Percentiles rank a stretch among this genome's conserved stretches.
Conservation (phyloP, 1,140 invertebrate genomes). For the Macrosteles quadrilineatus region DNA sequence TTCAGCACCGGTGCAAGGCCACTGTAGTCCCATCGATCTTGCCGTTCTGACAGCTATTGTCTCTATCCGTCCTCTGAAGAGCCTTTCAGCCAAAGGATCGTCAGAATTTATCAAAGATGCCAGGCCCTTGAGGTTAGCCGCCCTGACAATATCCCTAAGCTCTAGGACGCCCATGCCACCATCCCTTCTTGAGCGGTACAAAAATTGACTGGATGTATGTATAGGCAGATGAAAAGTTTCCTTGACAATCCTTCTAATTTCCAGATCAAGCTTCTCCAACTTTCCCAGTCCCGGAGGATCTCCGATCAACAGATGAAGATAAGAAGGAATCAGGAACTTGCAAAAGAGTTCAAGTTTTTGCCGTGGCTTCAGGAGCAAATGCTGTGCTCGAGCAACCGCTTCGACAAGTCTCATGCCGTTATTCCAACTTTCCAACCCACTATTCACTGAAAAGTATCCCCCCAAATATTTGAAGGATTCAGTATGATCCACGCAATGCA, state of each 20-base stretch:
- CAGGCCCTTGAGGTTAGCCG: neutral
- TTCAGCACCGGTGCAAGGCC: neutral
- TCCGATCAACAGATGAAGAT: neutral
- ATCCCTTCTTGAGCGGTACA: neutral
- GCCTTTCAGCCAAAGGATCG: neutral
- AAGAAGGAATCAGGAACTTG: neutral
- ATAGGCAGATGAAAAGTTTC: neutral
- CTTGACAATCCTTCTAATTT: neutral
- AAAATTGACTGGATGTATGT: neutral
- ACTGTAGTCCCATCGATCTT: neutral
- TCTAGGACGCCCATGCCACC: constrained; percentile 5
- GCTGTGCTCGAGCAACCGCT: neutral
- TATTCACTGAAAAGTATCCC: neutral
- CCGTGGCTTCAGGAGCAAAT: neutral
- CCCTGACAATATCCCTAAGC: neutral
- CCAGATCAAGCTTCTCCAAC: neutral
- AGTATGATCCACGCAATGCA: neutral
- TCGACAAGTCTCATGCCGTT: neutral
- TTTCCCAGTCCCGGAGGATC: neutral
- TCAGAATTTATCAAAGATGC: neutral
- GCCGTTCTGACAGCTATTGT: neutral
- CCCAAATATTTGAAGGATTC: too few relatives aligned
- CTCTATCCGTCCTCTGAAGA: neutral
- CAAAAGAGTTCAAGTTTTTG: constrained; percentile 12
- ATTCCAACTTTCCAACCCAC: neutral